Evolutionary conservation across 2,113 vertebrate species (phyloP).

Genomic region (Lanius collurio): DNA sequence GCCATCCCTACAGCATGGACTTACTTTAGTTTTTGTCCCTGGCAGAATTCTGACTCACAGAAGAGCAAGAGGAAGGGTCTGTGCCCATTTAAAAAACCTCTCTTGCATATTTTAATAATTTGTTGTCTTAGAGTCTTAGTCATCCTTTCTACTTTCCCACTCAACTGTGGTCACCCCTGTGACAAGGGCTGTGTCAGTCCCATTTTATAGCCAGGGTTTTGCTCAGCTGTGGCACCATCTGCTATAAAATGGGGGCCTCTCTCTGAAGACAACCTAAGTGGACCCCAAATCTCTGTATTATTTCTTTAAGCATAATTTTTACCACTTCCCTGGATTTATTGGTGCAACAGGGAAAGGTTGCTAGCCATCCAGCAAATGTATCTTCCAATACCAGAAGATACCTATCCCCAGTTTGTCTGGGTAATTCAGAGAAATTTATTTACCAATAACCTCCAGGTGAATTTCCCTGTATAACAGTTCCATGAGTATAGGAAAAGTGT

Average conservation of each 20-base stretch:
- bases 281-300: not conserved
- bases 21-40: no score
- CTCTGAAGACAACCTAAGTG: not conserved
- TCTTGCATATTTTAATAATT: no score
- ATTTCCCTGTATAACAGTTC: not conserved
- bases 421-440: not conserved
- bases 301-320: not conserved
- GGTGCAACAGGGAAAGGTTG: not conserved
- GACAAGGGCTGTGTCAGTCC: not conserved
- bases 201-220: not conserved
- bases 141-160: no score
- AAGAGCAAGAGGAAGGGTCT: no score
- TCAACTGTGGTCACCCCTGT: no score
- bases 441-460: not conserved
- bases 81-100: no score
- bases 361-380: not conserved
- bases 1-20: no score
- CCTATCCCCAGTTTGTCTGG: not conserved
- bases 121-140: no score
- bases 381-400: not conserved
- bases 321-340: not conserved
- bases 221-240: not conserved
- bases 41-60: no score
- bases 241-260: not conserved
- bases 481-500: no score